Evolutionary conservation across 2,888 invertebrate genomes (phyloP).

Genomic region (Crocallis elinguaria): DNA sequence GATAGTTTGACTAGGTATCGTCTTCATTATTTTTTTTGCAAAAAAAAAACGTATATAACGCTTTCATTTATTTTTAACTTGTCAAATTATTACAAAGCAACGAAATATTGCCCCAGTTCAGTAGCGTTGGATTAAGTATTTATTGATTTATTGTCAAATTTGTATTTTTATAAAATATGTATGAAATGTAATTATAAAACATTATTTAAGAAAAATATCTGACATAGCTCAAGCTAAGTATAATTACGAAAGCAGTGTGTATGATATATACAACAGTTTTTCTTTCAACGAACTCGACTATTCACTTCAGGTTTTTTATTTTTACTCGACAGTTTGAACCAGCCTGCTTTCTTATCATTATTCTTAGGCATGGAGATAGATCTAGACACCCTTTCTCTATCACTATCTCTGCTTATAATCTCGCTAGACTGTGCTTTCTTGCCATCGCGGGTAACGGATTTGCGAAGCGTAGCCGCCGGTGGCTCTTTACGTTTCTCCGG

Average conservation of each 20-base stretch:
- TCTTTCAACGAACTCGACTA: slow-evolving; percentile 61
- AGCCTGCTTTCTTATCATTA: slow-evolving; percentile 88
- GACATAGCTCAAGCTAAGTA: neutral
- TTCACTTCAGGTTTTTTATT: slow-evolving; percentile 75
- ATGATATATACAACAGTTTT: too few species aligned
- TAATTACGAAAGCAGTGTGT: too few species aligned
- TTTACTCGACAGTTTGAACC: slow-evolving; percentile 87
- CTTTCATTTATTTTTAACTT: slow-evolving; percentile 10
- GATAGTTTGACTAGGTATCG: slow-evolving; percentile 22
- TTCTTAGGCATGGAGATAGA: slow-evolving; percentile 90
- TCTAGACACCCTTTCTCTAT: slow-evolving; percentile 82
- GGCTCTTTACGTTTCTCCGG: slow-evolving; percentile 72
- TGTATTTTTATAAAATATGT: too few species aligned
- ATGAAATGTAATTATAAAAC: too few species aligned
- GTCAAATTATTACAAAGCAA: slow-evolving; percentile 29
- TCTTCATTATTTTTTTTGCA: neutral
- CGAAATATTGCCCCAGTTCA: neutral
- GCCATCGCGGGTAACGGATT: slow-evolving; percentile 61
- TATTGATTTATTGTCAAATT: too few species aligned
- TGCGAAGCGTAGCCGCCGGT: slow-evolving; percentile 72
- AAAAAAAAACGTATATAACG: neutral
- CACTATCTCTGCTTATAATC: slow-evolving; percentile 82
- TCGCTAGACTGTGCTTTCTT: slow-evolving; percentile 87
- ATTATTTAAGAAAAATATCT: too few species aligned
- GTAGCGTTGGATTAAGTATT: too few species aligned